These are phyloP conservation scores for Neolamprologus tretocephalus DNA, from an alignment of 2,113 vertebrate genomes.

Conservation along the genomic window DNA sequence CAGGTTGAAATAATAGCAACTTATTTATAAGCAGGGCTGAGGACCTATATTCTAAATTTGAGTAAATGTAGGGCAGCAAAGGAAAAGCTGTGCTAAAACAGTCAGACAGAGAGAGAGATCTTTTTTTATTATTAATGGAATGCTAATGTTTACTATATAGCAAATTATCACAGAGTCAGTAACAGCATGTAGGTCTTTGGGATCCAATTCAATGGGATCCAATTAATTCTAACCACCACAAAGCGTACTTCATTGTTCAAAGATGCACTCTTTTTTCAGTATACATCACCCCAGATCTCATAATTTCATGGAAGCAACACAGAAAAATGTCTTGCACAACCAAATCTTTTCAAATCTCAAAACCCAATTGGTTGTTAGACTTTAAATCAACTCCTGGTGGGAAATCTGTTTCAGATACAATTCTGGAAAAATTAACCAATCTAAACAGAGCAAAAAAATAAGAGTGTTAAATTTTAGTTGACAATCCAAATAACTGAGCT, in stretches of 20 bases:
- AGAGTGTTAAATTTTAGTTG: background rate
- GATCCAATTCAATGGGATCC: background rate
- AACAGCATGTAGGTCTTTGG: background rate
- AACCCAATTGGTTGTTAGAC: background rate
- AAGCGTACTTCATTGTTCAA: background rate
- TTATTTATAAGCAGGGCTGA: background rate
- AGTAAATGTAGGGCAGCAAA: background rate
- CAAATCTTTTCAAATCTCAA: background rate
- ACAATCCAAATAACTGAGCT: slow-evolving; percentile 22
- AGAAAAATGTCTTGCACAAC: background rate
- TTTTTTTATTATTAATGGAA: background rate
- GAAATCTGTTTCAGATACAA: background rate
- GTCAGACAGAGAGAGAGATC: background rate
- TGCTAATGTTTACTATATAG: background rate
- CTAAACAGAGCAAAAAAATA: background rate
- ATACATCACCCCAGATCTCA: background rate
- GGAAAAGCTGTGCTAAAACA: background rate
- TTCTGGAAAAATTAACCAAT: background rate
- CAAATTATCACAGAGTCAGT: background rate
- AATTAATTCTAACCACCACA: background rate
- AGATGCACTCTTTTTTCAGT: background rate
- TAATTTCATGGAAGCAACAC: background rate
- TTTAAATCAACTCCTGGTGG: background rate
- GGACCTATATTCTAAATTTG: background rate
- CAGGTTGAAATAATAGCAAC: background rate